phyloP scores from a whole-genome alignment of 2,797 vertebrate genomes.

The Erithacus rubecula region DNA sequence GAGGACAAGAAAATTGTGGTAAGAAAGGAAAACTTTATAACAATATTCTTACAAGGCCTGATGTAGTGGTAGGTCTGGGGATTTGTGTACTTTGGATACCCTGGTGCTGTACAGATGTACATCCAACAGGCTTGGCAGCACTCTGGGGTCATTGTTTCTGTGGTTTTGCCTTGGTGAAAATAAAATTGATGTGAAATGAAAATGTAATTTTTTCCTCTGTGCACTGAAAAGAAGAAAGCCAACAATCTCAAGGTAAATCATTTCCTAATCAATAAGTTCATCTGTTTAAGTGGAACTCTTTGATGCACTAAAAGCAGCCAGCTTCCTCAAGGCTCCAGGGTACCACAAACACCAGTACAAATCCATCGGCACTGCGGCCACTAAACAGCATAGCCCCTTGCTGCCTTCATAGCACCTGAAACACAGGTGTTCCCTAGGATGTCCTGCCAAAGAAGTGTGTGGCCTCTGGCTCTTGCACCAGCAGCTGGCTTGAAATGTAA shows the following conservation, averaged over 20 bases:
- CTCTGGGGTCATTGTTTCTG: not conserved
- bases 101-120: not conserved
- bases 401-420: not conserved
- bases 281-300: not conserved
- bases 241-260: not conserved
- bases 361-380: accelerated
- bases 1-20: not conserved
- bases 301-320: not conserved
- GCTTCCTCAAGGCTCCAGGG: not conserved
- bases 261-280: not conserved
- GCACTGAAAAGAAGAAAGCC: not conserved
- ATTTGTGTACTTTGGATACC: not conserved
- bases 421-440: not conserved
- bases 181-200: not conserved
- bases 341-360: not conserved
- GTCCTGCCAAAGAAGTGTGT: not conserved
- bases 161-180: not conserved
- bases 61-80: not conserved
- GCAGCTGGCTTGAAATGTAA: not conserved
- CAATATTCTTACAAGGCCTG: not conserved
- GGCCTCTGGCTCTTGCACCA: constrained; percentile 11
- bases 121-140: not conserved
- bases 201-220: not conserved
- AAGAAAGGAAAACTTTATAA: not conserved
- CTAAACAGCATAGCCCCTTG: not conserved